Base-by-base conservation (phyloP, 2,797 vertebrate genomes). In the Macroramphosus scolopax region DNA sequence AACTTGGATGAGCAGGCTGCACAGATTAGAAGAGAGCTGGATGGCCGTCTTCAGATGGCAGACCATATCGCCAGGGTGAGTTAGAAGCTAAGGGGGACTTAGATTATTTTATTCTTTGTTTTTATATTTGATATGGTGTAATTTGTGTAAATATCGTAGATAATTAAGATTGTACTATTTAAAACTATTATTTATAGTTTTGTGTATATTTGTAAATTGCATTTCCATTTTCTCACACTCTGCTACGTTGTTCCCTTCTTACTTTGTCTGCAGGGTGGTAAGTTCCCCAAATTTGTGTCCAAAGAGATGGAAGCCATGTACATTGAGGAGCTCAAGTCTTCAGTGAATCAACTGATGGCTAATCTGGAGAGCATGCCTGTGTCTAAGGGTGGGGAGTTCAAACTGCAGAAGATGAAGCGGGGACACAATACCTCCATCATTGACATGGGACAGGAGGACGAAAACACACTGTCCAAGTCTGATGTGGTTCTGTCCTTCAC, bases 231-330 rank as follows among this genome's bases (percentile, higher is more conserved):
- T 22, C 3, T 22, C 6, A 3, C 3, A 22, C 20, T 22, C 20
- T 22, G 6, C 20, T 22, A 3, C 20, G 6, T 22, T 22, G 7
- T 26, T 13, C 2, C 17, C 47, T 51, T 18, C 32, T 15, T 41
- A 5, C 41, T 64, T 57, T 72, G 34, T n/a, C 75, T 62, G 40
- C 66, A 99, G 96, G 96, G 94, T 36, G 93, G 94, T 12, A 97
- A 95, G 82, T 99, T 99, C 88, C 96, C 95, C 0, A 97, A 94
- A 75, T 99, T 99, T 68, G 93, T 99, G 54, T 96, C 95, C 34
- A 98, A 96, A 87, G 96, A 99, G 77, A 99, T 99, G 96, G 96
- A 99, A 75, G 95, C 92, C 74, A 97, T 98, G 94, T 99, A 92
- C 83, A 98, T 98, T 0, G 96, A 99, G 65, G 96, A 99, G 72